These are phyloP conservation scores for Lampris megalopsis DNA, from an alignment of 2,113 vertebrate species.

Conservation along the genomic window DNA sequence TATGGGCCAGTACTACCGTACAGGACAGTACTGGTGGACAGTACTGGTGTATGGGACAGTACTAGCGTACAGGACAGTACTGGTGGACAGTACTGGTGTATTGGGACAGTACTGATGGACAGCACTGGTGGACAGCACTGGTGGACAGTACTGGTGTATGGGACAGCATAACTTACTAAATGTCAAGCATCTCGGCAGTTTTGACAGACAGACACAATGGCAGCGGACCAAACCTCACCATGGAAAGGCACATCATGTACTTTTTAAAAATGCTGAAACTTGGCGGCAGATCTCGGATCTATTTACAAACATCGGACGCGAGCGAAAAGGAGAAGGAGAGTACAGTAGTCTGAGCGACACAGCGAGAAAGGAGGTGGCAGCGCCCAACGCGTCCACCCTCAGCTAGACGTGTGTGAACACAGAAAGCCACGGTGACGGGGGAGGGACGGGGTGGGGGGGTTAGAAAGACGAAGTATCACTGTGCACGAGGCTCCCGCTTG, in stretches of 20 bases:
- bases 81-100: too few relatives aligned
- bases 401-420: slow-evolving; percentile 87
- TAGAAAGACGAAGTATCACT: slow-evolving; percentile 69
- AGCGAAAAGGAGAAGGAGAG: slow-evolving; percentile 49
- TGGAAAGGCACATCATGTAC: slow-evolving; percentile 81
- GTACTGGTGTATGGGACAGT: too few relatives aligned
- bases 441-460: slow-evolving; percentile 4
- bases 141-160: too few relatives aligned
- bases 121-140: too few relatives aligned
- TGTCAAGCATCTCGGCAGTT: too few relatives aligned
- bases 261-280: slow-evolving; percentile 59
- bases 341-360: slow-evolving; percentile 31
- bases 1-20: too few relatives aligned
- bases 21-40: too few relatives aligned
- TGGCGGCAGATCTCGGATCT: slow-evolving; percentile 60
- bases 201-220: slow-evolving; percentile 3
- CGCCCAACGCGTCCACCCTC: slow-evolving; percentile 56
- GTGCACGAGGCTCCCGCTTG: slow-evolving; percentile 84
- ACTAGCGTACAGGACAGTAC: too few relatives aligned
- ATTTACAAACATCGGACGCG: slow-evolving; percentile 53
- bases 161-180: too few relatives aligned
- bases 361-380: slow-evolving; percentile 16
- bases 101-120: too few relatives aligned
- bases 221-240: slow-evolving; percentile 45
- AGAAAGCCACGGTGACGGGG: background rate